A percentile compares a stretch with the other conserved stretches of the same genome.
phyloP scores from a whole-genome alignment of 2,888 invertebrate species.

The Liopterus haemorrhoidalis region DNA sequence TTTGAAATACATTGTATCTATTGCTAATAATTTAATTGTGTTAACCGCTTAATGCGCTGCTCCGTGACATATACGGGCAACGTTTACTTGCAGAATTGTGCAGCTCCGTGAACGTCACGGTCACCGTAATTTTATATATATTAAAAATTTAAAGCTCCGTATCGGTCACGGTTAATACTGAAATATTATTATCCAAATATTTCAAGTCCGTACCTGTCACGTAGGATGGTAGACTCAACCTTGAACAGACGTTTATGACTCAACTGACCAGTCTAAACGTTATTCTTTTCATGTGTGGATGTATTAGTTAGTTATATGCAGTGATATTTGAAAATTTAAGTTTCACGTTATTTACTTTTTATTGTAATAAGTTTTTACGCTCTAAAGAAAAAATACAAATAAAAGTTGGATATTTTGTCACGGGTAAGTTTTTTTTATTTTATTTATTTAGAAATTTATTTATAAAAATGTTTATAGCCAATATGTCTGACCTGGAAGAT shows the following conservation, averaged over 20 bases:
- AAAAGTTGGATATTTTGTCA: slow-evolving; percentile 4
- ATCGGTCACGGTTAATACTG: slow-evolving; percentile 4
- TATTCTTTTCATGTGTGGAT: slow-evolving; percentile 3
- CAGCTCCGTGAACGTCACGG: slow-evolving; percentile 7
- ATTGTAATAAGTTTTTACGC: slow-evolving; percentile 2
- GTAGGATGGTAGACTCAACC: slow-evolving; percentile 2
- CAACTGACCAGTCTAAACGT: not conserved
- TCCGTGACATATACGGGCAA: slow-evolving; percentile 1
- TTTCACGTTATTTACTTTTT: too few species aligned
- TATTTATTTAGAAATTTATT: slow-evolving; percentile 17
- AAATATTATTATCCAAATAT: slow-evolving; percentile 6
- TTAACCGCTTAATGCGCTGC: slow-evolving; percentile 5
- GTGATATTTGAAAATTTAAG: slow-evolving; percentile 5
- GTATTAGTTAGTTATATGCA: slow-evolving; percentile 2
- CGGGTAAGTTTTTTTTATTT: slow-evolving; percentile 1
- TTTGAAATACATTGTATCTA: too few species aligned
- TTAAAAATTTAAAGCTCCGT: slow-evolving; percentile 4
- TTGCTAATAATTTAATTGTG: too few species aligned
- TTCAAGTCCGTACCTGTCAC: slow-evolving; percentile 3
- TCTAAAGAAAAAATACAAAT: not conserved
- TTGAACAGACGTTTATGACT: slow-evolving; percentile 4
- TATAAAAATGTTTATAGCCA: slow-evolving; percentile 6
- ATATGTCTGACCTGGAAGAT: slow-evolving; percentile 8
- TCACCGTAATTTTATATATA: slow-evolving; percentile 5
- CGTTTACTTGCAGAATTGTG: slow-evolving; percentile 5